phyloP scores from a whole-genome alignment of 1,140 invertebrate genomes.

The Polypedilum pembai region DNA sequence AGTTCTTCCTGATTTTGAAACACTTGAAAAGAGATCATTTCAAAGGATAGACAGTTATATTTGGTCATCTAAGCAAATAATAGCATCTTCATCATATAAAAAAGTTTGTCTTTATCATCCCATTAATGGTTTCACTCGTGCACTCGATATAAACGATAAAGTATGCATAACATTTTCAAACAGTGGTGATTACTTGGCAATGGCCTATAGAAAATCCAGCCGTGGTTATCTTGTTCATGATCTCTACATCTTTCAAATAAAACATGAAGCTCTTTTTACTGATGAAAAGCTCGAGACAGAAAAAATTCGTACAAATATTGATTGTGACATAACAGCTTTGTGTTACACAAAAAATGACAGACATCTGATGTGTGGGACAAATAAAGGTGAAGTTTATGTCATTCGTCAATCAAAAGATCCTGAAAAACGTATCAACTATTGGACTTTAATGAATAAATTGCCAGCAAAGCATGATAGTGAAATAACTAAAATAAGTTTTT shows the following conservation, averaged over 20 bases:
- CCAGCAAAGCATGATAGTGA: not conserved
- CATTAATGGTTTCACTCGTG: not conserved
- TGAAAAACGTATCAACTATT: not conserved
- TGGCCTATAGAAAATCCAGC: not conserved
- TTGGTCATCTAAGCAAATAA: not conserved
- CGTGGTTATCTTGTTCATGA: not conserved
- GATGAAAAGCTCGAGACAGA: not conserved
- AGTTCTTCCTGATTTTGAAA: conserved; percentile 16
- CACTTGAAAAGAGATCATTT: not conserved
- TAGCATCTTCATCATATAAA: not conserved
- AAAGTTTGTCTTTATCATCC: conserved; percentile 22
- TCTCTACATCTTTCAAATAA: not conserved
- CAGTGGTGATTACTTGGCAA: not conserved
- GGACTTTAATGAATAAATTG: not conserved
- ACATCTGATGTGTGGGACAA: not conserved
- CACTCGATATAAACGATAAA: not conserved
- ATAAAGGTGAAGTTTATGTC: not conserved
- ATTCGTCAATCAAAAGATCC: not conserved
- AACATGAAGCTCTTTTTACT: not conserved
- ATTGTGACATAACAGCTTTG: not conserved
- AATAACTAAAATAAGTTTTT: not conserved
- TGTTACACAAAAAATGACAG: not conserved
- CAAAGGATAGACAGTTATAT: not conserved
- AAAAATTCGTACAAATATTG: not conserved
- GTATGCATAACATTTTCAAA: not conserved